Evolutionary conservation across 2,888 invertebrate species (phyloP), one percentile per base, ranked within the genome.

Genomic region (Zygothrica quintamaculata): DNA sequence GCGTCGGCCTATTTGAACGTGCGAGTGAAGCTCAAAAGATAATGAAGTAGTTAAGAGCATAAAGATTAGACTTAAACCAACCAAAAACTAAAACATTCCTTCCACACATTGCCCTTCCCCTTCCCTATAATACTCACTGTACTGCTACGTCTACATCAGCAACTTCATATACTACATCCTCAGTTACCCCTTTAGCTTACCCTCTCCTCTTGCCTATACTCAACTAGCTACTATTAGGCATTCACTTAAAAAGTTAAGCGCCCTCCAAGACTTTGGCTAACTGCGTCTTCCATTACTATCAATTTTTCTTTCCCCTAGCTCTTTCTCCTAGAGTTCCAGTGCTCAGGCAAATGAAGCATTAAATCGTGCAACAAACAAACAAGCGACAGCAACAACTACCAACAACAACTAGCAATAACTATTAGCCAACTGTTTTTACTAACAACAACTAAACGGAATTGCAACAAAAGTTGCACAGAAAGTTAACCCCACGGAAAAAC

Each of bases 331-430:
- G 40, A 52, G 52, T 51, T 51, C 43, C 47, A 64, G 44, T 31
- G 52, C 71, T 43, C 46, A 47, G 64, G 55, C 65, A 85, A 80
- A 86, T 80, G 80, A 79, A 81, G 73, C 81, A 80, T 80, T 82
- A 81, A 84, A 81, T 84, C 81, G 85, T 81, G 85, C 81, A n/a
- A n/a, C n/a, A 77, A 84, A 81, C 84, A 84, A 86, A 84, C 74
- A 69, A 79, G 71, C 70, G 65, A 84, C 68, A 71, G 33, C 71
- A 72, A 55, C 72, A 53, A 33, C 55, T 46, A 57, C 51, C 37
- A 65, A 48, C 57, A 52, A 26, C 52, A 55, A 52, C 44, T 33
- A 40, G 44, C 16, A 52, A 52, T 46, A 56, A 52, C 43, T 40
- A 53, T 52, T 31, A 50, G 33, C 43, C 18, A 22, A 22, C 18